Evolutionary conservation across 2,888 invertebrate species (phyloP), one percentile per base, ranked within the genome.

Genomic region (Acanthoscelides obtectus): DNA sequence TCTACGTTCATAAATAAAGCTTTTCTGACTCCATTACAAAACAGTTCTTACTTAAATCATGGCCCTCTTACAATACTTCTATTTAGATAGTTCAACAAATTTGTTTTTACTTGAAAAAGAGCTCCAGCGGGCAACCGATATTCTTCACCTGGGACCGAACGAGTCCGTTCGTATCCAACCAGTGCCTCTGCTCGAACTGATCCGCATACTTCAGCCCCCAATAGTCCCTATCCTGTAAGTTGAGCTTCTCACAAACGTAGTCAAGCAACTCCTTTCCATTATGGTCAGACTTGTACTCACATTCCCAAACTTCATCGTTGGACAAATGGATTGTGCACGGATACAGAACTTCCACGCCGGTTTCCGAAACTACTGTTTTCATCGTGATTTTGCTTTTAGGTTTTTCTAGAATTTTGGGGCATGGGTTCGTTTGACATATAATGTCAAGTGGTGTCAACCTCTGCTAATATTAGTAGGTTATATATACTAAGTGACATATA

Each of bases 161-260:
- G n/a, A 77, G 72, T 67, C 74, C 75, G 25, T 75, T 69, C 22
- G 73, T 22, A n/a, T 76, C 76, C 64, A 79, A 69, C 78, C 78
- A 79, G 70, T 77, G 75, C 22, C 75, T 72, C 22, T 76, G 74
- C n/a, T 76, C 78, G 68, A 73, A 76, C 0, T 69, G 71, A 27
- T 79, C 76, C 22, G 76, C 71, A 69, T 73, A 79, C 67, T 73
- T 74, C 6, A 79, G 67, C 0, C 78, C 78, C 78, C 79, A 79
- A 64, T 71, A 72, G 19, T 72, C 71, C 17, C 69, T 72, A n/a
- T 78, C 76, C 20, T 69, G 45, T n/a, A 79, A 70, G 20, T 75
- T 74, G 64, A 76, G 71, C n/a, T 77, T 69, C 8, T 74, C 74
- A 66, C 78, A 79, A 19, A 77, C 70, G 70, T 73, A 76, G 22